Conservation (phyloP, 2,113 vertebrate genomes). For the Campylomormyrus tamandua region DNA sequence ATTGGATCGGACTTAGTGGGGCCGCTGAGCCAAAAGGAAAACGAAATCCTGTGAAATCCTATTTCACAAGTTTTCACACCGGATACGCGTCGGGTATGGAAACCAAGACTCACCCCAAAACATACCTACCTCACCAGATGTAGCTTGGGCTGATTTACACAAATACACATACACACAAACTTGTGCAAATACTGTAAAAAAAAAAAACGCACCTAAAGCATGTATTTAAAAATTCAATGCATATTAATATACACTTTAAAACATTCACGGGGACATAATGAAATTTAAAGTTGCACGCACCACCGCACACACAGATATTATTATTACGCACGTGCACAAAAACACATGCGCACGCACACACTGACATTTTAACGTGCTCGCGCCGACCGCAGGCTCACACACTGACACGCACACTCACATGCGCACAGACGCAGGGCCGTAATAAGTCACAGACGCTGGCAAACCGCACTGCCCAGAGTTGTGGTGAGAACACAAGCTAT, state of each 20-base stretch:
- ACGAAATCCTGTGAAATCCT: slow-evolving; percentile 27
- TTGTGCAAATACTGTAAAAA: slow-evolving; percentile 19
- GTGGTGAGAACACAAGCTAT: slow-evolving; percentile 64
- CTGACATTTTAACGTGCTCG: slow-evolving; percentile 14
- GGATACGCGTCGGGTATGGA: slow-evolving; percentile 1
- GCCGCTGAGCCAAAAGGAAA: slow-evolving; percentile 46
- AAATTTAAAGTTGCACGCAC: slow-evolving; percentile 9
- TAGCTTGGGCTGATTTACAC: neutral
- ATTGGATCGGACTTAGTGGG: slow-evolving; percentile 46
- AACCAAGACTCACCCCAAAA: neutral
- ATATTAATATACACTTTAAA: neutral
- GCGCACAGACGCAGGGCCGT: slow-evolving; percentile 59
- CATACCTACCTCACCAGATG: slow-evolving; percentile 11
- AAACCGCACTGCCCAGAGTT: slow-evolving; percentile 47
- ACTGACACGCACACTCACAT: slow-evolving; percentile 42
- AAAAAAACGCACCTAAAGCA: neutral
- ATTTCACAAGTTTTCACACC: slow-evolving; percentile 30
- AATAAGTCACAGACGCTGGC: slow-evolving; percentile 68
- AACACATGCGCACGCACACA: slow-evolving; percentile 39
- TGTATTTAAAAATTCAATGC: neutral
- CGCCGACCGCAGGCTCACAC: neutral
- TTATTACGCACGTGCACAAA: slow-evolving; percentile 29
- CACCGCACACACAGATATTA: slow-evolving; percentile 20
- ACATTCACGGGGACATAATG: neutral
- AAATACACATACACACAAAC: slow-evolving; percentile 34